Evolutionary conservation across 2,113 vertebrate species (phyloP).

Genomic region (Crotophaga sulcirostris): DNA sequence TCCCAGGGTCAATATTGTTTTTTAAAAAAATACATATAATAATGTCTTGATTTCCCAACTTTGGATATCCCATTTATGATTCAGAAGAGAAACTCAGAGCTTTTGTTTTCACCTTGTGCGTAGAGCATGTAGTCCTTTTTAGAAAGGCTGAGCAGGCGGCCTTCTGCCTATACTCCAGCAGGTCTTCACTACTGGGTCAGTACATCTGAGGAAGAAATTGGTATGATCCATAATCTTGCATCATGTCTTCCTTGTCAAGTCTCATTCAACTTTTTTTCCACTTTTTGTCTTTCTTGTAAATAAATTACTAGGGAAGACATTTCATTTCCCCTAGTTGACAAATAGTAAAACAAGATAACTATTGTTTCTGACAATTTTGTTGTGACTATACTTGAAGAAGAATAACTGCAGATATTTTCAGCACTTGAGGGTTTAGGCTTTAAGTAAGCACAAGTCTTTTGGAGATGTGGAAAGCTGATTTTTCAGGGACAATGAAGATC

Average conservation of each 20-base stretch:
- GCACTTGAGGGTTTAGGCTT: not conserved
- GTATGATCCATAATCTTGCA: not conserved
- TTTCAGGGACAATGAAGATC: not conserved
- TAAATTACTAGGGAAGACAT: not conserved
- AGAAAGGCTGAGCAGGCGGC: not conserved
- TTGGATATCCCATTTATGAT: not conserved
- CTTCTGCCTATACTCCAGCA: not conserved
- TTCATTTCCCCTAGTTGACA: not conserved
- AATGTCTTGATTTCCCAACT: not conserved
- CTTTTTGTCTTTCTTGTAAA: not conserved
- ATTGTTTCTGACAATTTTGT: not conserved
- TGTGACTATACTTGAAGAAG: not conserved
- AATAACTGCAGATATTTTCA: not conserved
- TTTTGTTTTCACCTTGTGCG: not conserved
- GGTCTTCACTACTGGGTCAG: not conserved
- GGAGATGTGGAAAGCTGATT: not conserved
- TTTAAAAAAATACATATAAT: not conserved
- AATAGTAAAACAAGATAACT: not conserved
- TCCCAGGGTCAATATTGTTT: not conserved
- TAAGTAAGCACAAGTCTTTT: not conserved
- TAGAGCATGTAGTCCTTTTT: not conserved
- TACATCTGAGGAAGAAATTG: not conserved
- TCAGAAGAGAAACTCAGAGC: not conserved
- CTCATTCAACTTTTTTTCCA: rapidly evolving
- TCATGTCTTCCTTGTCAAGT: not conserved